Evolutionary conservation across 2,113 vertebrate species (phyloP), one percentile per base, ranked within the genome.

Genomic region (Sitta europaea): DNA sequence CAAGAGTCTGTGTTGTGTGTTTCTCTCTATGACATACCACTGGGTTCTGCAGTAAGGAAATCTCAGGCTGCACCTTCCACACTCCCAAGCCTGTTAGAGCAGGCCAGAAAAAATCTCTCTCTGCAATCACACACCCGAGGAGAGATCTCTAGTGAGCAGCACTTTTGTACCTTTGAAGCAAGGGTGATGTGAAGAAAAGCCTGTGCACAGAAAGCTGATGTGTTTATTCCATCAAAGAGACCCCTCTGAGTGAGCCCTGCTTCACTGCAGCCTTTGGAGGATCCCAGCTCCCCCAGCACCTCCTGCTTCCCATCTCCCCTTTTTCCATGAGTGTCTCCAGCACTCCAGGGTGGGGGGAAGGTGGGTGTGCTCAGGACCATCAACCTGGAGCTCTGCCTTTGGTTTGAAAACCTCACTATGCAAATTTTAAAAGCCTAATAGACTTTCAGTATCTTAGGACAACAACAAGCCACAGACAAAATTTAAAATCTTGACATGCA

Each of bases 271-370:
- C 11, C 12, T 78, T 51, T 2, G 10, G 45, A 3, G 47, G 8
- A 36, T 11, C 31, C 25, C 21, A 57, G 61, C 35, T 7, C 28
- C 57, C 14, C 12, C 51, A 33, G 29, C 35, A 47, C n/a, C n/a
- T n/a, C n/a, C n/a, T n/a, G n/a, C n/a, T n/a, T n/a, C n/a, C n/a
- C n/a, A n/a, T n/a, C n/a, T n/a, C n/a, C n/a, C n/a, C n/a, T n/a
- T n/a, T n/a, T n/a, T n/a, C n/a, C n/a, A n/a, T 1, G 3, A 2
- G 18, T 9, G 11, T 4, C 11, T 5, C 54, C 31, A 15, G n/a
- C 31, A 15, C 42, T 11, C 27, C 1, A 1, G 0, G 1, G 11
- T 3, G 18, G 1, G 10, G 20, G 15, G 3, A 21, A 59, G 19
- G 9, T 10, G 14, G 50, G 27, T n/a, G 11, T 16, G 22, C n/a